Percentiles rank a stretch among this genome's conserved stretches.
Evolutionary conservation across 1,140 invertebrate species (phyloP).

Genomic region (Aphaenogaster rudis): DNA sequence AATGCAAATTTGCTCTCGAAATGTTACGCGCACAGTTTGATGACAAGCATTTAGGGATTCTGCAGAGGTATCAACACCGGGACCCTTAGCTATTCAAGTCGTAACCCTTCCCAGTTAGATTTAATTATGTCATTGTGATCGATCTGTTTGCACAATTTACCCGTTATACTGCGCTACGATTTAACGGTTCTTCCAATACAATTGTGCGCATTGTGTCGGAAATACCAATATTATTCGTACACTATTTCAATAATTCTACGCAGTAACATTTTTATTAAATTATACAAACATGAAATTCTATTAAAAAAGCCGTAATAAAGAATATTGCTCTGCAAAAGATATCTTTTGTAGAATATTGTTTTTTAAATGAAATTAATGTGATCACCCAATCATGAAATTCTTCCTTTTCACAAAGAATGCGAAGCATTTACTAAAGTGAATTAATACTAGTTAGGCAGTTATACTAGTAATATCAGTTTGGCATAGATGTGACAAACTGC

Average conservation of each 20-base stretch:
- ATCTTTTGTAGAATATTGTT: background rate
- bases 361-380: background rate
- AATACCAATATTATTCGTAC: background rate
- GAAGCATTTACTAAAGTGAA: conserved; percentile 19
- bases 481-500: background rate
- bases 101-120: conserved; percentile 71
- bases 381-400: background rate
- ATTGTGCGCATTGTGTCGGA: background rate
- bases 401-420: background rate
- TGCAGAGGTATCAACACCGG: conserved; percentile 54
- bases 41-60: conserved; percentile 75
- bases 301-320: background rate
- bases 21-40: conserved; percentile 64
- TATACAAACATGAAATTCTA: background rate
- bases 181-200: conserved; percentile 5
- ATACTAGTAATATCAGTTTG: background rate
- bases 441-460: background rate
- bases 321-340: background rate
- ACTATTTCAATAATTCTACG: background rate
- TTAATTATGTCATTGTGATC: conserved; percentile 76
- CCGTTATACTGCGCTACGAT: background rate
- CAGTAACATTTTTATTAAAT: background rate
- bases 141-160: conserved; percentile 73
- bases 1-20: conserved; percentile 64
- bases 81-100: conserved; percentile 75